These are phyloP conservation scores for Sogatella furcifera DNA, from an alignment of 1,140 invertebrate species.

Conservation along the genomic window DNA sequence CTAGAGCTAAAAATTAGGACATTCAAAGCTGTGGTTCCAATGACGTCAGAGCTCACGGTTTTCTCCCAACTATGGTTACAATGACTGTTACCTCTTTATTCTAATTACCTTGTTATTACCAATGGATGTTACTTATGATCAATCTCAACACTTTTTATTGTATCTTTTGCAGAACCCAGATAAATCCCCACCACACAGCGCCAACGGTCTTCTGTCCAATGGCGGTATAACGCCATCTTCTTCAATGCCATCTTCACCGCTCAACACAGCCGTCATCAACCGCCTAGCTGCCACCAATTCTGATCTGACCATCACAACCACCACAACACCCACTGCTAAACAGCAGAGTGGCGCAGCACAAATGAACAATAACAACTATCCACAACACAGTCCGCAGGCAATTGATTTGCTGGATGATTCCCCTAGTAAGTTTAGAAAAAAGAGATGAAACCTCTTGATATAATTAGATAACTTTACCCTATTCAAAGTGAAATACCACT, in stretches of 20 bases:
- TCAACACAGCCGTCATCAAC: slow-evolving; percentile 36
- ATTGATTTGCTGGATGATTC: slow-evolving; percentile 65
- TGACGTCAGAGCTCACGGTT: too few relatives aligned
- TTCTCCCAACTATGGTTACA: too few relatives aligned
- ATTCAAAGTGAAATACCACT: too few relatives aligned
- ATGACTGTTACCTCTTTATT: too few relatives aligned
- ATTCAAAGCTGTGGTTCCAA: too few relatives aligned
- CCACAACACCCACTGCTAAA: slow-evolving; percentile 26
- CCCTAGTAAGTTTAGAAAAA: slow-evolving; percentile 58
- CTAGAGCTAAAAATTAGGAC: too few relatives aligned
- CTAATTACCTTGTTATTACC: too few relatives aligned
- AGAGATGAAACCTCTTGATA: too few relatives aligned
- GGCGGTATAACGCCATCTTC: slow-evolving; percentile 10
- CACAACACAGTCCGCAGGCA: slow-evolving; percentile 18
- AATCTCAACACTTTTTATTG: too few relatives aligned
- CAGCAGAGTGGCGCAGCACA: background rate
- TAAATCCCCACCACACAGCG: slow-evolving; percentile 10
- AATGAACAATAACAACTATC: slow-evolving; percentile 12
- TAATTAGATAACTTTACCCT: too few relatives aligned
- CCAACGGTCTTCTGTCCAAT: slow-evolving; percentile 8
- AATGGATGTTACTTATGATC: too few relatives aligned
- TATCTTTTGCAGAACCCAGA: slow-evolving; percentile 1
- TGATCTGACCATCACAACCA: slow-evolving; percentile 68
- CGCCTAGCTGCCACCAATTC: slow-evolving; percentile 61
- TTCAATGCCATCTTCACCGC: slow-evolving; percentile 29